A percentile compares a stretch with the other conserved stretches of the same genome.
Conservation (phyloP, 2,888 invertebrate species). For the Eutolmus rufibarbis region DNA sequence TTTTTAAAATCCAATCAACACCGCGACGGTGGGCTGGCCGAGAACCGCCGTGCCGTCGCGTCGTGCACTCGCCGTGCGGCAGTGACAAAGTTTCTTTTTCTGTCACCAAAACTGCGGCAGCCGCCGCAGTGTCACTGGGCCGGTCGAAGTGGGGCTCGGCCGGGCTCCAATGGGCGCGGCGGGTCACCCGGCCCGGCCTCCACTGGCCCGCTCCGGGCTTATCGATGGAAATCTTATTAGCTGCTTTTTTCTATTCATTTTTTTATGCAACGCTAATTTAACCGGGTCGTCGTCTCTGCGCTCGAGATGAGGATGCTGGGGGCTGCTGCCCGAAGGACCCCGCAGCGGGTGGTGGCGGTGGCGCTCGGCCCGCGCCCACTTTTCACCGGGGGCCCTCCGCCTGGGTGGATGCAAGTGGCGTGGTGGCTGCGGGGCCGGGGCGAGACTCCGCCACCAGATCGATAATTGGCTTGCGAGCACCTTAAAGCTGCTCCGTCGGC, state of each 20-base stretch:
- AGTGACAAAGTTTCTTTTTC: slow-evolving; percentile 35
- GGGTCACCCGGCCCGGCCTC: neutral
- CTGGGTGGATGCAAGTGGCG: neutral
- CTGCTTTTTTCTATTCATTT: neutral
- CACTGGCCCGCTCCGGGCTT: neutral
- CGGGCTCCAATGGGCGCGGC: neutral
- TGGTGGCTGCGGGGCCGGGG: neutral
- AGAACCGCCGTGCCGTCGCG: neutral
- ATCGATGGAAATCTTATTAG: slow-evolving; percentile 16
- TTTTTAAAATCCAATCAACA: slow-evolving; percentile 45
- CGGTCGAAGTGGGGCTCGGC: neutral
- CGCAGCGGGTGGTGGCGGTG: neutral
- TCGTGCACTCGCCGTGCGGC: neutral
- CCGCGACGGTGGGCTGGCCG: slow-evolving; percentile 25
- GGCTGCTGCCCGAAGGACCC: neutral
- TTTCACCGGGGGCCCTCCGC: neutral
- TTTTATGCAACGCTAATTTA: neutral
- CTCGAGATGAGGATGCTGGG: neutral
- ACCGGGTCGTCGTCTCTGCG: neutral
- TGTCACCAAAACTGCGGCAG: slow-evolving; percentile 15
- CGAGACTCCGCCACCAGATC: neutral
- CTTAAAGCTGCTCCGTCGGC: slow-evolving; percentile 9
- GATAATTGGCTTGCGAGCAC: slow-evolving; percentile 43
- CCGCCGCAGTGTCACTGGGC: neutral
- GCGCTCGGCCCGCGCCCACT: neutral